Percentiles rank a stretch among this genome's conserved stretches.
Evolutionary conservation across 2,797 vertebrate species (phyloP).

Genomic region (Mionectes olivaceus): DNA sequence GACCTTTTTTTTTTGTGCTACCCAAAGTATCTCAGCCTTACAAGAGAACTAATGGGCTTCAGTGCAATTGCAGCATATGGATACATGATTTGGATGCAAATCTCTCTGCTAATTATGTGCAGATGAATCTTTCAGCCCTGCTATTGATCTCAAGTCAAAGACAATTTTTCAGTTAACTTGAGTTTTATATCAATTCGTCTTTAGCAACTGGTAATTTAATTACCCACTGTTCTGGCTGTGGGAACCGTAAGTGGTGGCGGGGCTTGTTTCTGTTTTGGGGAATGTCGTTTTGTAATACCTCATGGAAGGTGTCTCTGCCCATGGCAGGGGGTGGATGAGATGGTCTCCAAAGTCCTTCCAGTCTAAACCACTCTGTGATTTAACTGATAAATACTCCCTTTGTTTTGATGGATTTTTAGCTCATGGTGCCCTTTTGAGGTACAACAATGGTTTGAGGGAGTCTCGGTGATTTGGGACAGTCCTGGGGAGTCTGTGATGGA

Average conservation of each 20-base stretch:
- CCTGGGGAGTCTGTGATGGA: neutral
- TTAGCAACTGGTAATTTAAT: slow-evolving; percentile 92
- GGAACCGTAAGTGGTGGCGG: slow-evolving; percentile 5
- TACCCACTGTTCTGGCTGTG: slow-evolving; percentile 77
- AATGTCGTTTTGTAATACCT: neutral
- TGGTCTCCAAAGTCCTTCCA: neutral
- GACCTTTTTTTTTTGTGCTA: neutral
- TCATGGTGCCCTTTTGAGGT: neutral
- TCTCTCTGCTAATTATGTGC: slow-evolving; percentile 91
- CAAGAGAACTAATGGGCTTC: slow-evolving; percentile 69
- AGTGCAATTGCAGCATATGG: slow-evolving; percentile 90
- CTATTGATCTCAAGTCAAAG: slow-evolving; percentile 91
- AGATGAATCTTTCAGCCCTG: slow-evolving; percentile 86
- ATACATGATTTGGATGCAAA: slow-evolving; percentile 93
- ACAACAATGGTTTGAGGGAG: neutral
- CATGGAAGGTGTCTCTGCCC: neutral
- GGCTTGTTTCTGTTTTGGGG: neutral
- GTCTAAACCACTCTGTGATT: neutral
- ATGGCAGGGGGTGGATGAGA: neutral
- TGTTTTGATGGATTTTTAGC: neutral
- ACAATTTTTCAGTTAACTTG: slow-evolving; percentile 90
- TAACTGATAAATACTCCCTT: neutral
- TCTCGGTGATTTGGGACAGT: neutral
- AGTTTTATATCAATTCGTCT: slow-evolving; percentile 85
- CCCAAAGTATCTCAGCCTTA: slow-evolving; percentile 11